Evolutionary conservation across 2,888 invertebrate genomes (phyloP), one percentile per base, ranked within the genome.

Genomic region (Fragum sueziense): DNA sequence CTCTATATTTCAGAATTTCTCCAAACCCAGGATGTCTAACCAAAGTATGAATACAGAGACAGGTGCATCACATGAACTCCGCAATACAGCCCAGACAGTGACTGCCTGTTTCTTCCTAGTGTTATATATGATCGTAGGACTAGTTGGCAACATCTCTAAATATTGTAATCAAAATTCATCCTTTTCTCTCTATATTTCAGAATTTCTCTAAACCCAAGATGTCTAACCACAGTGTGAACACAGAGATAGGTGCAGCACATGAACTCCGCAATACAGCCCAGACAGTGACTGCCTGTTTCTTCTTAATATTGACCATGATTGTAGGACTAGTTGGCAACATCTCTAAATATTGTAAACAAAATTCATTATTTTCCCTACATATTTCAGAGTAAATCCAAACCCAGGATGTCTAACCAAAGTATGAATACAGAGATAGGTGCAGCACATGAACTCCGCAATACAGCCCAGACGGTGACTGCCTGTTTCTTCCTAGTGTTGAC

Each of bases 61-160:
- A 51, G 47, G 22, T 2, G 34, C 7, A 0, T 25, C 14, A 2
- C 1, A 31, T 29, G 57, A 33, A 11, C 33, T 20, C 14, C n/a
- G 65, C 11, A 34, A 14, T 7, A 62, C 59, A 2, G 68, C 41
- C 29, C 68, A 80, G 59, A 80, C 71, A 37, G 72, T 70, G 4
- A 29, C 67, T n/a, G 77, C 83, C 22, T 80, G 84, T n/a, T 14
- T 85, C 1, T 65, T 87, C n/a, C 76, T 92, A 0, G 2, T 86
- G 7, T 9, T 89, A 17, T 86, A 89, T n/a, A 85, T 90, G 41
- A 27, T 87, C 6, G 37, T 85, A 27, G 85, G 87, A 0, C 17
- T 90, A 2, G 33, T 87, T 31, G 91, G 91, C 25, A 91, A 92
- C 80, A 65, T 85, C n/a, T n/a, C n/a, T n/a, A n/a, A n/a, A n/a